phyloP scores from a whole-genome alignment of 2,797 vertebrate genomes.

The Rhinichthys osculus region DNA sequence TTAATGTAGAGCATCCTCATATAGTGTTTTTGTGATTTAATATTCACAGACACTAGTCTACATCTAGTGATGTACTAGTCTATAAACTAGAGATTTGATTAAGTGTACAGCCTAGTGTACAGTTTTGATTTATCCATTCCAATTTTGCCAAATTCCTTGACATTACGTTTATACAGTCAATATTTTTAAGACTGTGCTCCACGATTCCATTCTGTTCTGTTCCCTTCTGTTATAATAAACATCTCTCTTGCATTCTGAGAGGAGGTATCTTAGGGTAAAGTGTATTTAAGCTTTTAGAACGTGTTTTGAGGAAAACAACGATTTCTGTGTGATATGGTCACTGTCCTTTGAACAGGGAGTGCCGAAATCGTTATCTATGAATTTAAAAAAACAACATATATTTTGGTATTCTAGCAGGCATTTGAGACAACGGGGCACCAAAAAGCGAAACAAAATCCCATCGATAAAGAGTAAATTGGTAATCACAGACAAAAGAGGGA shows the following conservation, averaged over 20 bases:
- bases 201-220: neutral
- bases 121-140: neutral
- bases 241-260: neutral
- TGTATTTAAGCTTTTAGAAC: neutral
- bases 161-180: neutral
- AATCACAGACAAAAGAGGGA: conserved; percentile 48
- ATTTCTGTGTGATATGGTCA: neutral
- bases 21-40: neutral
- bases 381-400: neutral
- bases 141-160: neutral
- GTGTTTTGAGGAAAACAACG: neutral
- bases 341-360: neutral
- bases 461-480: conserved; percentile 37
- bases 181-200: neutral
- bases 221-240: neutral
- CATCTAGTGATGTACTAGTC: neutral
- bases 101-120: neutral
- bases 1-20: neutral
- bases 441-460: conserved; percentile 43
- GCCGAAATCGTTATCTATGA: neutral
- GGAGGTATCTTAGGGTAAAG: neutral
- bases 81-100: neutral
- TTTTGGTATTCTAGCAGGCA: conserved; percentile 18
- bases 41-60: neutral
- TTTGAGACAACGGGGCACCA: conserved; percentile 20